These are phyloP conservation scores for Petrosia ficiformis DNA, from an alignment of 37 sponge, comb jelly and placozoan species.

Conservation along the genomic window DNA sequence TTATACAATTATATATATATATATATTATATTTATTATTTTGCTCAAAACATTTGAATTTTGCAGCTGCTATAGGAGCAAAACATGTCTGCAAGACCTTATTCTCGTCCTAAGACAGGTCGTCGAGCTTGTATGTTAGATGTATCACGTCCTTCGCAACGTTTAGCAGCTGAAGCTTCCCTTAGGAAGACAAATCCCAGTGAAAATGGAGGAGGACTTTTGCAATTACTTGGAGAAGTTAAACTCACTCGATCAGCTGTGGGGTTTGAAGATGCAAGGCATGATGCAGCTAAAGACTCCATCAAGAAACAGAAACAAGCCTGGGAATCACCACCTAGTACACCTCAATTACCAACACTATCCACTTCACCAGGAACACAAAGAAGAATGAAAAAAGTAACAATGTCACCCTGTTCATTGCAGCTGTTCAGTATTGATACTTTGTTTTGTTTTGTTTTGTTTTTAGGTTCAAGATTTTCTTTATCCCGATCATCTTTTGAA, in stretches of 20 bases:
- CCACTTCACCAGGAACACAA: neutral
- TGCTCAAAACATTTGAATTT: too few relatives aligned
- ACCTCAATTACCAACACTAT: neutral
- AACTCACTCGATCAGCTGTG: slow-evolving; percentile 17
- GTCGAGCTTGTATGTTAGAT: too few relatives aligned
- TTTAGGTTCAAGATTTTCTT: slow-evolving; percentile 39
- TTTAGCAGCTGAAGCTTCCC: neutral
- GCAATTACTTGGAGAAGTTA: neutral
- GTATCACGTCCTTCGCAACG: neutral
- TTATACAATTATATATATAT: too few relatives aligned
- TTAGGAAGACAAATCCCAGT: neutral
- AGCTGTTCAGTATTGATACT: too few relatives aligned
- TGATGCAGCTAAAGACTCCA: neutral
- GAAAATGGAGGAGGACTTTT: neutral
- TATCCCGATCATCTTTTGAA: slow-evolving; percentile 28
- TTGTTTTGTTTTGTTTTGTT: neutral
- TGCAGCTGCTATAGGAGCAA: too few relatives aligned
- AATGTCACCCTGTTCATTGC: neutral
- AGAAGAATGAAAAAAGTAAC: neutral
- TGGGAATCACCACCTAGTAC: slow-evolving; percentile 2
- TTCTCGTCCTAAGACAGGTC: too few relatives aligned
- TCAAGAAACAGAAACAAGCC: slow-evolving; percentile 1
- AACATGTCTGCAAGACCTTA: too few relatives aligned
- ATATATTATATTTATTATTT: too few relatives aligned
- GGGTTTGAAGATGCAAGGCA: slow-evolving; percentile 1